Percentiles rank a stretch among this genome's conserved stretches.
phyloP scores from a whole-genome alignment of 2,888 invertebrate genomes.

The Lasioglossum marginatum region DNA sequence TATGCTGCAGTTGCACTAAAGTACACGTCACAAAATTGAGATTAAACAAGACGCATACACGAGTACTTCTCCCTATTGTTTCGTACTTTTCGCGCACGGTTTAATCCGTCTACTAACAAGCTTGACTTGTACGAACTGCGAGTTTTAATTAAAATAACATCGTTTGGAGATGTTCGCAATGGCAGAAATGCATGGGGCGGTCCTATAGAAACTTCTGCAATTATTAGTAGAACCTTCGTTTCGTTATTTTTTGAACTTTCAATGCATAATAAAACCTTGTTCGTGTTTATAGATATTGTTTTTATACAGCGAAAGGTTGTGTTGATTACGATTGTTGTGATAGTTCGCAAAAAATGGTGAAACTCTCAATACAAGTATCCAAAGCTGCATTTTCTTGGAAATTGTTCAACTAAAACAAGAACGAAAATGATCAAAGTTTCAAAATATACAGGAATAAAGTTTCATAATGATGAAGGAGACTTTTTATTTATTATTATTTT shows the following conservation, averaged over 20 bases:
- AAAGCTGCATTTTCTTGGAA: neutral
- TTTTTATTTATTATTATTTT: neutral
- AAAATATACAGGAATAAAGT: neutral
- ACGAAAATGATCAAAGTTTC: neutral
- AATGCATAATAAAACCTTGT: neutral
- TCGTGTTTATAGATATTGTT: neutral
- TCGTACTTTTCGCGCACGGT: neutral
- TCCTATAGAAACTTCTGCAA: neutral
- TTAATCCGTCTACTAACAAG: neutral
- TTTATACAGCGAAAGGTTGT: neutral
- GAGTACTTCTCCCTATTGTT: neutral
- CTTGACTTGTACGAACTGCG: neutral
- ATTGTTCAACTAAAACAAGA: neutral
- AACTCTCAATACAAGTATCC: neutral
- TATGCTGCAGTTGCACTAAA: conserved; percentile 12
- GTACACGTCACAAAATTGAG: neutral
- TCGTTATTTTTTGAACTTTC: neutral
- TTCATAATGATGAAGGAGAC: neutral
- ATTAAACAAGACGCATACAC: conserved; percentile 23
- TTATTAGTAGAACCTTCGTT: neutral
- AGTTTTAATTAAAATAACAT: neutral
- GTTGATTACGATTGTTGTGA: neutral
- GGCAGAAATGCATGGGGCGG: neutral
- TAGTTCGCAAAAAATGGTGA: neutral
- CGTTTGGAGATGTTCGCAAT: neutral